phyloP scores from a whole-genome alignment of 2,113 vertebrate species.

The Puntigrus tetrazona region DNA sequence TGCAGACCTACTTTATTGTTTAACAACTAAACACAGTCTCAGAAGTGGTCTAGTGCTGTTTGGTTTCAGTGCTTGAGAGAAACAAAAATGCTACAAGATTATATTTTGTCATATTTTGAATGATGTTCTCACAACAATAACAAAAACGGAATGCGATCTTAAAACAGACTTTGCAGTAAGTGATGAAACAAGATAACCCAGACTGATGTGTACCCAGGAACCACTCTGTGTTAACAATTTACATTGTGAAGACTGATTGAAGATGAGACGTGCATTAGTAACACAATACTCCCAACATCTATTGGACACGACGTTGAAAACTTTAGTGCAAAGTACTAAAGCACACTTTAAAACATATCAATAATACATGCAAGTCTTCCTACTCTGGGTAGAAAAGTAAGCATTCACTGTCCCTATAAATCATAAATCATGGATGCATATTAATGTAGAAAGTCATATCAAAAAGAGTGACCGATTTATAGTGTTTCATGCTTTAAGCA shows the following conservation, averaged over 20 bases:
- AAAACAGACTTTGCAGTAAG: background rate
- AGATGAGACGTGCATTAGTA: background rate
- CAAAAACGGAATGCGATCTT: background rate
- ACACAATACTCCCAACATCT: background rate
- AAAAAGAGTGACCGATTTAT: background rate
- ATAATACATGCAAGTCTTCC: background rate
- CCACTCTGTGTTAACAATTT: background rate
- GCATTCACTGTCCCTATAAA: background rate
- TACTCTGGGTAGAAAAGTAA: background rate
- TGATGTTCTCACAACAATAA: too few species aligned
- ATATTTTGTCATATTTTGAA: background rate
- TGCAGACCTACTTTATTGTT: background rate
- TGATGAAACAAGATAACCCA: background rate
- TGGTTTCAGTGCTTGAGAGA: background rate
- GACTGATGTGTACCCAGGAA: background rate
- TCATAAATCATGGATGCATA: background rate
- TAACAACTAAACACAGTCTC: background rate
- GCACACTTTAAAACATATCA: background rate
- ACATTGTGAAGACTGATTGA: background rate
- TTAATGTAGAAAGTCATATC: background rate
- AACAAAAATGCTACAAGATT: background rate
- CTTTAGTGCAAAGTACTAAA: background rate
- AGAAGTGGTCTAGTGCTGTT: background rate
- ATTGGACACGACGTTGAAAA: background rate
- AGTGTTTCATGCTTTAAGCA: background rate